Percentiles rank a stretch among this genome's conserved stretches.
phyloP scores from a whole-genome alignment of 2,797 vertebrate species.

The Gymnoscopelus microlampas region DNA sequence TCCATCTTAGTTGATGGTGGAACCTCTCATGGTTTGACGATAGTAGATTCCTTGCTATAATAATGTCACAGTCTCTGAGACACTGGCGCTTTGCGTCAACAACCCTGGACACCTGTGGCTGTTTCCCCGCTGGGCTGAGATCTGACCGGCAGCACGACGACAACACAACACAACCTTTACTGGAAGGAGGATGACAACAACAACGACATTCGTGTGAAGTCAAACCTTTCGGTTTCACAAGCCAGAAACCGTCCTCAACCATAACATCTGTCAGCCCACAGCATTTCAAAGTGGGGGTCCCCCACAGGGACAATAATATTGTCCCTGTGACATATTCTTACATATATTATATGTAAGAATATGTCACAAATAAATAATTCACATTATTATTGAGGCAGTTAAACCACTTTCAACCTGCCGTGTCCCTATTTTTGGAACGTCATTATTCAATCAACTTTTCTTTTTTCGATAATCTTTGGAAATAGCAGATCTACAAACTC shows the following conservation, averaged over 20 bases:
- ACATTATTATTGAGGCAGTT: too few relatives aligned
- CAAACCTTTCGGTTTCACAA: conserved; percentile 62
- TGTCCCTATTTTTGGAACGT: too few relatives aligned
- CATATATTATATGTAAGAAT: too few relatives aligned
- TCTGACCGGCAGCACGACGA: conserved; percentile 26
- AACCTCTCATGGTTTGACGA: conserved; percentile 44
- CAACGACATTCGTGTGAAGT: conserved; percentile 24
- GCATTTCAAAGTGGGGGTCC: too few relatives aligned
- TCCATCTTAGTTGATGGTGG: conserved; percentile 17
- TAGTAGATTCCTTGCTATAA: conserved; percentile 26
- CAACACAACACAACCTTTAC: conserved; percentile 17
- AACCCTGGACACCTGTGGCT: conserved; percentile 68
- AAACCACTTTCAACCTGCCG: too few relatives aligned
- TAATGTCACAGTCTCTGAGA: conserved; percentile 47
- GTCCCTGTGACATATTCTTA: too few relatives aligned
- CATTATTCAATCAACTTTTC: too few relatives aligned
- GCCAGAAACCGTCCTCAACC: conserved; percentile 44
- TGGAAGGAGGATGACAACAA: conserved; percentile 29
- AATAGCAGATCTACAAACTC: too few relatives aligned
- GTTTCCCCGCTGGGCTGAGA: conserved; percentile 65
- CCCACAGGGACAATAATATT: too few relatives aligned
- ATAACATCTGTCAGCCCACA: conserved; percentile 53
- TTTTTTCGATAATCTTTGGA: too few relatives aligned
- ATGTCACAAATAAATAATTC: too few relatives aligned
- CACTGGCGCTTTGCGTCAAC: conserved; percentile 58